Base-by-base conservation (phyloP, 2,888 invertebrate species). In the Lordiphosa andalusiaca region DNA sequence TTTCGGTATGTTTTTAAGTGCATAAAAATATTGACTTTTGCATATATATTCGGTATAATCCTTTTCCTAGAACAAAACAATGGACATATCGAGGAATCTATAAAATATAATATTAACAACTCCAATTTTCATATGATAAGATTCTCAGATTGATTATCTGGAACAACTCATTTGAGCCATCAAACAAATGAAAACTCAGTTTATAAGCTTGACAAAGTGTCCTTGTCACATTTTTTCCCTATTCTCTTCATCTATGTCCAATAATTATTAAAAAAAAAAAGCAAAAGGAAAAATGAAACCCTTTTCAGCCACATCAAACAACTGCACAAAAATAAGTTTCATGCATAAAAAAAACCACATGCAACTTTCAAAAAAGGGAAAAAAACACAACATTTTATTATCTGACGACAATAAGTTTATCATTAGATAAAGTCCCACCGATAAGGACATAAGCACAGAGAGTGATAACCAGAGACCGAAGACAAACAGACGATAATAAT, bases 401-500 rank as follows among this genome's bases (percentile, higher is more conserved):
- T 77, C 80, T 83, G 66, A 46, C 50, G 56, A 77, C 77, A 77
- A 81, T 81, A 72, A 65, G 84, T 76, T 84, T 77, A 77, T 77
- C 84, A 77, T 51, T 49, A 67, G 78, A 84, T 81, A 81, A 84
- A 71, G 63, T 58, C 77, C 63, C 41, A 62, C 56, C 65, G 77
- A 77, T 77, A 77, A 84, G 84, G 77, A 70, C 46, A 57, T 73
- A 67, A 76, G 76, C 61, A 80, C 80, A 57, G 44, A 57, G 44
- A 44, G 72, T 76, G 83, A 76, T 83, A 76, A 81, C 69, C 72
- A 58, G 47, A 40, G 64, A 61, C 53, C 41, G 54, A 68, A 67
- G 73, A 81, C 77, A 78, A 84, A 84, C 84, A 78, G 58, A 81
- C 73, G 73, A 76, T 78, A 78, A 78, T 78, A 78, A 81, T 76